Evolutionary conservation across 2,113 vertebrate genomes (phyloP), one percentile per base, ranked within the genome.

Genomic region (Sialia sialis): DNA sequence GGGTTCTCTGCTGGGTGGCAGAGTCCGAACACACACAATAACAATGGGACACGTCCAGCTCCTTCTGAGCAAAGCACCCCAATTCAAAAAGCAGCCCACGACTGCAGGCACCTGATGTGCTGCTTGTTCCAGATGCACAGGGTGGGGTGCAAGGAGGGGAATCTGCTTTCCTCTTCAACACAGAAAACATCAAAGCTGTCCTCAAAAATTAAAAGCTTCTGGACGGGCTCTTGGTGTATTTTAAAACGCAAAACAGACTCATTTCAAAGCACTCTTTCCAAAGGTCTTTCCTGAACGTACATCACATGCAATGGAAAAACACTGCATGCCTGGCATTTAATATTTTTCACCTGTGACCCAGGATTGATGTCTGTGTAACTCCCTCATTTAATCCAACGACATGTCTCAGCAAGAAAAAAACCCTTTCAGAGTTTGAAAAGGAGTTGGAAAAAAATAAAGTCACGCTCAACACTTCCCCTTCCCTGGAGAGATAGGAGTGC

Each of bases 391-490:
- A 89, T 62, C 84, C 46, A 2, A 81, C 0, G 3, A 83, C 88
- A 73, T 15, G 77, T 79, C 73, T 91, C 68, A 84, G 89, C 64
- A 93, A 86, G 79, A 36, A 54, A 86, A 81, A 87, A 74, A 90
- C 16, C 32, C 55, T 88, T 84, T 67, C 68, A 64, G 82, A 63
- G 56, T 81, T 58, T 86, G 84, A 89, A 95, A 95, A 93, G 86
- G 49, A 94, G 69, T 54, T 90, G 89, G 89, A 68, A 97, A 93
- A 96, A 95, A 87, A 56, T 95, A 43, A 88, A 96, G 90, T 90
- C 88, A 92, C 5, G 36, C 82, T 94, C 91, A 87, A 93, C 89
- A 91, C 91, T 95, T 97, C 95, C 96, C 87, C 41, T 96, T 94
- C 95, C 96, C 84, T 79, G 72, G 93, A 95, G 76, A 93, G 94